Base-by-base conservation (phyloP, 1,140 invertebrate genomes). In the Rhyzopertha dominica region DNA sequence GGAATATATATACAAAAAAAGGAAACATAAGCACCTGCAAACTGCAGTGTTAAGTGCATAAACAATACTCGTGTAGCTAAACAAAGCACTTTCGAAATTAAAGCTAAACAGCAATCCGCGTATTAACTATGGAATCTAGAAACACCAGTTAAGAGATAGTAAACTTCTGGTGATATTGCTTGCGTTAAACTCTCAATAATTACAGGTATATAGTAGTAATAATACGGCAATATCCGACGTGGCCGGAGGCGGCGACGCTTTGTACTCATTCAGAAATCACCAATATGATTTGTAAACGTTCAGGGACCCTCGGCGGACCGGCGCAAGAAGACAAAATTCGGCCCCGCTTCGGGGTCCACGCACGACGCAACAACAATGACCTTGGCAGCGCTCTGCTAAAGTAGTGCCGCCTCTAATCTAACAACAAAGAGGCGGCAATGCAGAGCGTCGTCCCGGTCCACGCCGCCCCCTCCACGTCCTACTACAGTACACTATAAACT, bases 401-500 rank as follows among this genome's bases (percentile, higher is more conserved):
- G 57, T 61, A 60, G 51, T 61, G 49, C 57, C 49, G 46, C 30
- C 51, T 53, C 54, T 59, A 54, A 9, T 39, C 51, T 59, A 58
- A 52, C 14, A 40, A 41, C 2, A 13, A 56, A 61, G 54, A 35
- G 49, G 47, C 50, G 49, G 58, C 53, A 63, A 61, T 63, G 59
- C 59, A 63, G 57, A 56, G 31, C 44, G 45, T 29, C 36, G 47
- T 52, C 46, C 26, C 39, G 31, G 17, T 47, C 40, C 49, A 53
- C 57, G 58, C 52, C 52, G 34, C 39, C 44, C 39, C 45, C 43
- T 23, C 43, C 51, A 51, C 32, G 30, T 47, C 47, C 62, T 65
- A 65, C 62, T 65, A 65, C 62, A 65, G 62, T 65, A 65, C 62
- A 42, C 61, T 65, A 65, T 63, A 61, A 64, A 65, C 61, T 59